These are phyloP conservation scores for Channallabes apus DNA, from an alignment of 2,797 vertebrate genomes.

Conservation along the genomic window DNA sequence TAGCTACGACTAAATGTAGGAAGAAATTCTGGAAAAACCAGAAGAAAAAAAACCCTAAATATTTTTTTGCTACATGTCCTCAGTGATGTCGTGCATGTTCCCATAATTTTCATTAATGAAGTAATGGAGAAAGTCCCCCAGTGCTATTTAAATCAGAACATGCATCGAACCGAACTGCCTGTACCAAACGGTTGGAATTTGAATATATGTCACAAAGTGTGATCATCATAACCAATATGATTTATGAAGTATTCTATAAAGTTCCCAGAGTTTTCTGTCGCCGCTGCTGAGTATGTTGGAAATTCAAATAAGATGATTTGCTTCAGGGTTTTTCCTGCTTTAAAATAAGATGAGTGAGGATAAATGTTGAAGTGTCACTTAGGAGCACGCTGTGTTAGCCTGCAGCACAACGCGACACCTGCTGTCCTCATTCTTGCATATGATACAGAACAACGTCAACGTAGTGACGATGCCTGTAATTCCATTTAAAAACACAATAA, in stretches of 20 bases:
- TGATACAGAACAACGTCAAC: neutral
- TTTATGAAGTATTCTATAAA: neutral
- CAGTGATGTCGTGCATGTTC: too few relatives aligned
- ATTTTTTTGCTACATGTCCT: too few relatives aligned
- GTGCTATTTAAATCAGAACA: too few relatives aligned
- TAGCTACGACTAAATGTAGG: too few relatives aligned
- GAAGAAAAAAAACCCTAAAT: too few relatives aligned
- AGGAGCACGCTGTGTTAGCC: neutral
- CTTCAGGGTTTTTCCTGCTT: neutral
- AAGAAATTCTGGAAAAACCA: too few relatives aligned
- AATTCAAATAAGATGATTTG: neutral
- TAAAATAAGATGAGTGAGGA: neutral
- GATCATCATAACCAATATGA: neutral
- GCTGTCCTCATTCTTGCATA: neutral
- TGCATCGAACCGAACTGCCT: too few relatives aligned
- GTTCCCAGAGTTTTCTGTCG: neutral
- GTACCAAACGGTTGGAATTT: too few relatives aligned
- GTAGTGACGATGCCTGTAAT: neutral
- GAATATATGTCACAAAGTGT: neutral
- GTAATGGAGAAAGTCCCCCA: too few relatives aligned
- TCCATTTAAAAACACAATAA: neutral
- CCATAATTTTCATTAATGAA: too few relatives aligned
- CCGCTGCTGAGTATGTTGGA: neutral
- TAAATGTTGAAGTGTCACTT: neutral
- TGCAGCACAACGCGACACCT: neutral